Evolutionary conservation across 2,888 invertebrate genomes (phyloP).

Genomic region (Lutraria lutraria): DNA sequence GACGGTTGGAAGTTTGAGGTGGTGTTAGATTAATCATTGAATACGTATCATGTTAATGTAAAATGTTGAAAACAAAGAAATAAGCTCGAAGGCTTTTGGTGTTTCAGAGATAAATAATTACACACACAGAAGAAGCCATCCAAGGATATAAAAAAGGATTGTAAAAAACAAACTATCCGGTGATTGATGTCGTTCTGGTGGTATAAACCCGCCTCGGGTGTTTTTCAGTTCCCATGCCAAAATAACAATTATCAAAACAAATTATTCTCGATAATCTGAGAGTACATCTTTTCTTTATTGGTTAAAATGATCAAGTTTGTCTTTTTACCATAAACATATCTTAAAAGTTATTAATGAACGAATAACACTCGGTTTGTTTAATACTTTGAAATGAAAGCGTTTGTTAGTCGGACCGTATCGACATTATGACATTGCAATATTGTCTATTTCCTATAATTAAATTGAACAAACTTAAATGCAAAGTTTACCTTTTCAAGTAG

Average conservation of each 20-base stretch:
- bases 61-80: too few species aligned
- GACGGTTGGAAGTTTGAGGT: too few species aligned
- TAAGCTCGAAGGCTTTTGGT: constrained; percentile 6
- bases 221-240: constrained; percentile 1
- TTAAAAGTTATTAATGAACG: background rate
- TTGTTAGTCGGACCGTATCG: background rate
- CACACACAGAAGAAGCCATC: background rate
- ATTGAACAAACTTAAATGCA: constrained; percentile 9
- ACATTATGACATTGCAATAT: constrained; percentile 1
- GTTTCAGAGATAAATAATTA: background rate
- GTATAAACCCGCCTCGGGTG: background rate
- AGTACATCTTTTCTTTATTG: background rate
- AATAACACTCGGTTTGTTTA: background rate
- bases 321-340: background rate
- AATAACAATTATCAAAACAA: background rate
- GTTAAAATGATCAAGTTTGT: background rate
- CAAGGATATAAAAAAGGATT: background rate
- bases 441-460: background rate
- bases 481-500: constrained; percentile 2
- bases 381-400: background rate
- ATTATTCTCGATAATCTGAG: background rate
- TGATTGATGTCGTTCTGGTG: background rate
- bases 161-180: background rate
- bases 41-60: too few species aligned
- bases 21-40: too few species aligned